phyloP scores from a whole-genome alignment of 1,140 invertebrate species.

The Drosophila sulfurigaster region DNA sequence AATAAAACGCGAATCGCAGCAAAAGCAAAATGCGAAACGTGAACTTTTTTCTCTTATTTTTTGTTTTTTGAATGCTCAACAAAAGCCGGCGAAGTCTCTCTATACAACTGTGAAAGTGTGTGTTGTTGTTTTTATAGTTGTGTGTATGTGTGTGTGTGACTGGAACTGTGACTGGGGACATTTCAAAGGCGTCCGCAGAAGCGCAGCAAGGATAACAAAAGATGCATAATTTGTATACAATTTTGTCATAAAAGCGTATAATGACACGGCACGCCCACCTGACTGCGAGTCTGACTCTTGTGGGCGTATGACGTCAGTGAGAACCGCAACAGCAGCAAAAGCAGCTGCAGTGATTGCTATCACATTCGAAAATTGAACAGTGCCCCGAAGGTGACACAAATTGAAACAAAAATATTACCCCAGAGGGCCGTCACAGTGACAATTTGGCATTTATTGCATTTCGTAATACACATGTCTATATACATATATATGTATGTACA shows the following conservation, averaged over 20 bases:
- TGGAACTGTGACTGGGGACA: conserved; percentile 19
- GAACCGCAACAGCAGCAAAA: conserved; percentile 1
- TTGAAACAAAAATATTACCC: conserved; percentile 48
- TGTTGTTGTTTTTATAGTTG: not conserved
- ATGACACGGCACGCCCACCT: conserved; percentile 4
- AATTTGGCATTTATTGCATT: conserved; percentile 52
- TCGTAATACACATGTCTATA: conserved; percentile 34
- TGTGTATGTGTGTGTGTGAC: conserved; percentile 3
- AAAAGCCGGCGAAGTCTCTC: conserved; percentile 43
- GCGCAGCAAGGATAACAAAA: conserved; percentile 37
- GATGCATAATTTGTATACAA: conserved; percentile 42
- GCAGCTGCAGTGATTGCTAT: conserved; percentile 36
- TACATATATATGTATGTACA: conserved; percentile 3
- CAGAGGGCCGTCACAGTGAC: conserved; percentile 28
- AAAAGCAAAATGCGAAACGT: conserved; percentile 66
- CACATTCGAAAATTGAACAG: conserved; percentile 34
- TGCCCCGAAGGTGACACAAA: conserved; percentile 51
- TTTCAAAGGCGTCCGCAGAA: conserved; percentile 14
- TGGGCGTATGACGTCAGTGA: conserved; percentile 42
- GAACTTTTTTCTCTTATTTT: conserved; percentile 51
- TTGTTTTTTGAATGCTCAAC: conserved; percentile 4
- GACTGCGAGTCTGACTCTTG: not conserved
- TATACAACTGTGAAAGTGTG: conserved; percentile 15
- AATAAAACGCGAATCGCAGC: conserved; percentile 65
- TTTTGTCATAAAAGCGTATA: conserved; percentile 16